Percentiles rank a stretch among this genome's conserved stretches.
phyloP scores from a whole-genome alignment of 2,797 vertebrate genomes.

The Danionella dracula region DNA sequence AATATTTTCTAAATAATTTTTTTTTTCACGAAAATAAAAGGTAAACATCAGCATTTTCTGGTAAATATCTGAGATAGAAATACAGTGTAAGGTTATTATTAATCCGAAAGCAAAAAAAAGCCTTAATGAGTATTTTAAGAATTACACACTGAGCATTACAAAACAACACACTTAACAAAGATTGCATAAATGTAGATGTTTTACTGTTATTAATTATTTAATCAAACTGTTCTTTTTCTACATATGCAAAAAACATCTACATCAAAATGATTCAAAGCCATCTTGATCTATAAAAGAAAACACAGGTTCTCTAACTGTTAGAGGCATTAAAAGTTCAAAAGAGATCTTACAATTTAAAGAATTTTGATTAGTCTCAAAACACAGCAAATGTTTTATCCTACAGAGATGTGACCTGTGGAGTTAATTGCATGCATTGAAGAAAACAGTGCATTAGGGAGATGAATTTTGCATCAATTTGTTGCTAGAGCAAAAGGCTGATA shows the following conservation, averaged over 20 bases:
- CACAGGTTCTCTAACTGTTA: background rate
- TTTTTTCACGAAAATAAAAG: no score
- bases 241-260: background rate
- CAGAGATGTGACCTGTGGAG: constrained; percentile 67
- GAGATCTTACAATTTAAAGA: background rate
- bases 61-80: no score
- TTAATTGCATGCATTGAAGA: constrained; percentile 66
- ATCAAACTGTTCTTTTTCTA: no score
- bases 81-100: no score
- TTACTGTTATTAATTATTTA: no score
- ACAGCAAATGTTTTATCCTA: constrained; percentile 58
- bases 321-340: background rate
- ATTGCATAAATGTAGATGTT: no score
- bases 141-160: no score
- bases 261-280: background rate
- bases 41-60: no score
- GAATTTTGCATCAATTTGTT: constrained; percentile 68
- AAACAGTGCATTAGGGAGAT: constrained; percentile 60
- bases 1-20: no score
- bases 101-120: no score
- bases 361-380: constrained; percentile 65
- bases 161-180: no score
- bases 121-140: no score
- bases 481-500: constrained; percentile 66
- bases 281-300: background rate